phyloP scores from a whole-genome alignment of 2,797 vertebrate species.

The Tangara arthus region DNA sequence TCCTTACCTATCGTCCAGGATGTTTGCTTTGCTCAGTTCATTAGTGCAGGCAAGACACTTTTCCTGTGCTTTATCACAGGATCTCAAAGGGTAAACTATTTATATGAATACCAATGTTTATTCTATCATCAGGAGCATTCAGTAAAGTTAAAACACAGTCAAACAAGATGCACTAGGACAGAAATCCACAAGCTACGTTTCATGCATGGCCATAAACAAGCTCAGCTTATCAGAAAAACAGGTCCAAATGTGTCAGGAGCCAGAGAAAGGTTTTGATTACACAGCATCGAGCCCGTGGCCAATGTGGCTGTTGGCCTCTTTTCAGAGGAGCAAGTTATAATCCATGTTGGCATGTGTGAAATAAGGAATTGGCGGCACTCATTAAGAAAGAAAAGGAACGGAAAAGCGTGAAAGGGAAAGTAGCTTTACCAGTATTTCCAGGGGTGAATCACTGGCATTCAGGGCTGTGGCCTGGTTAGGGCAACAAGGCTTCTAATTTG shows the following conservation, averaged over 20 bases:
- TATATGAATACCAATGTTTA: not conserved
- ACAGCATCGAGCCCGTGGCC: not conserved
- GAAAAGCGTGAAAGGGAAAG: not conserved
- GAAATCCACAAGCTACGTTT: not conserved
- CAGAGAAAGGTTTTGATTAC: not conserved
- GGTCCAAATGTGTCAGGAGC: not conserved
- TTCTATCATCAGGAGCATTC: not conserved
- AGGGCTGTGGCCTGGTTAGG: not conserved
- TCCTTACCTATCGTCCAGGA: not conserved
- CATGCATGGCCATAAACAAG: not conserved
- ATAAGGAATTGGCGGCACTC: not conserved
- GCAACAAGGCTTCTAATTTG: not conserved
- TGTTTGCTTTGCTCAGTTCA: slow-evolving; percentile 18
- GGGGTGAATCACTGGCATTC: not conserved
- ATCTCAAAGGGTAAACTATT: not conserved
- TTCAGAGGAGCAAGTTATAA: not conserved
- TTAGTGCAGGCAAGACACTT: not conserved
- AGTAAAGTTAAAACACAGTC: not conserved
- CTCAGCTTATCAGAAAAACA: not conserved
- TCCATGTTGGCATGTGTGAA: not conserved
- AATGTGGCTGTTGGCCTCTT: not conserved
- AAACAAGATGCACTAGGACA: not conserved
- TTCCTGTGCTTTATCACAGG: not conserved
- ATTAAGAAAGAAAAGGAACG: not conserved
- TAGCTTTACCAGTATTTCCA: not conserved